Percentiles rank a stretch among this genome's conserved stretches.
Evolutionary conservation across 1,140 invertebrate genomes (phyloP).

Genomic region (Pararge aegeria): DNA sequence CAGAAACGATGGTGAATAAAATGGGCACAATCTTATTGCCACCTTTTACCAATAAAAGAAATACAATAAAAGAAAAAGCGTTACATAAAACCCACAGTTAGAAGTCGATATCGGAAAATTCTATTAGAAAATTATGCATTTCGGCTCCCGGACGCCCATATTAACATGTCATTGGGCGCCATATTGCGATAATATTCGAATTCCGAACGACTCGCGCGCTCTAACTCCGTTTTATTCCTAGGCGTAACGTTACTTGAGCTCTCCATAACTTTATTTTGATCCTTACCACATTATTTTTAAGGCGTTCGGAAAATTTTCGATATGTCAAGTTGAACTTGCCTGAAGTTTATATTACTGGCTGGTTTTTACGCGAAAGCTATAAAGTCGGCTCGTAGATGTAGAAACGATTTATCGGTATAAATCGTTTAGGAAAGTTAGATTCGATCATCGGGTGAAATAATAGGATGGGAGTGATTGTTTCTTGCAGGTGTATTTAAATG

Average conservation of each 20-base stretch:
- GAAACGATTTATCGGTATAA: slow-evolving; percentile 42
- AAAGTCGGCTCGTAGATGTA: slow-evolving; percentile 50
- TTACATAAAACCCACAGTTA: slow-evolving; percentile 19
- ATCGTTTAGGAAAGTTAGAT: slow-evolving; percentile 52
- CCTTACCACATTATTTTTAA: slow-evolving; percentile 21
- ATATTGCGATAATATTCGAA: slow-evolving; percentile 68
- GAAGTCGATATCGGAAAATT: slow-evolving; percentile 40
- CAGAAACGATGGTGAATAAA: no score
- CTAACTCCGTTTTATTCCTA: slow-evolving; percentile 33
- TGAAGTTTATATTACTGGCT: slow-evolving; percentile 43
- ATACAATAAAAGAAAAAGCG: no score
- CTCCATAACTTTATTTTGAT: slow-evolving; percentile 15
- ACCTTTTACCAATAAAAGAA: slow-evolving; percentile 4
- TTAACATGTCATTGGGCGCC: slow-evolving; percentile 71
- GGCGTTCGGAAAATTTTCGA: background rate
- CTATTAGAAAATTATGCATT: slow-evolving; percentile 69
- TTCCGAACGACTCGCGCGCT: slow-evolving; percentile 48
- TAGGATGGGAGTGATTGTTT: slow-evolving; percentile 38
- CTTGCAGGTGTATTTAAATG: slow-evolving; percentile 47
- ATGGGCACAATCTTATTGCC: background rate
- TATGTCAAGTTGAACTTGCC: slow-evolving; percentile 10
- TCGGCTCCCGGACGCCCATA: slow-evolving; percentile 53
- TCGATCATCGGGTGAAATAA: slow-evolving; percentile 58
- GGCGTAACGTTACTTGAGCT: slow-evolving; percentile 1
- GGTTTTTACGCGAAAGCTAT: slow-evolving; percentile 54